Evolutionary conservation across 2,888 invertebrate species (phyloP), one percentile per base, ranked within the genome.

Genomic region (Buathra laborator): DNA sequence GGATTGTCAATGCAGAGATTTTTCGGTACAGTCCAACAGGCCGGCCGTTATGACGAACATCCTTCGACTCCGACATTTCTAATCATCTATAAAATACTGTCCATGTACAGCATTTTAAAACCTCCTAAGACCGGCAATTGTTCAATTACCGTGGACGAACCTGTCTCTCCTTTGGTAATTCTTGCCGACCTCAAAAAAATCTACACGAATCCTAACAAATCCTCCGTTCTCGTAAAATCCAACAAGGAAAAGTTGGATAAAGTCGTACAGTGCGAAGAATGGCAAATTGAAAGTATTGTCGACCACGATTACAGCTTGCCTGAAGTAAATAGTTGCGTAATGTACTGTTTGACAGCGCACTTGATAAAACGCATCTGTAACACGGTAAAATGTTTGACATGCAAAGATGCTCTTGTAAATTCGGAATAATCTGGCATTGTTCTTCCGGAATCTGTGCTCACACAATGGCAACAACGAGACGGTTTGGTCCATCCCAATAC

Each of bases 281-380:
- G 81, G 84, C 66, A 76, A 43, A 72, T 81, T 10, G 76, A 84
- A 59, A 76, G 72, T 7, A 29, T 77, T 53, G 44, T 71, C 2
- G 84, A 84, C 32, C 80, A 75, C 37, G 80, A 84, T 37, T 84
- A 84, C 19, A 51, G 44, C 16, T n/a, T 44, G 3, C 76, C 84
- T 12, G 67, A 46, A 59, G 75, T 84, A 14, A 66, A 29, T 64
- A 64, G 78, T 66, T 86, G 86, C 59, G 68, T 71, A 3, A 56
- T 76, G 24, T 85, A 85, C 72, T 86, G 68, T 16, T 44, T 86
- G 53, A 74, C 78, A 29, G 83, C 67, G 16, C 56, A 64, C 72
- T 29, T 85, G 12, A 74, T 67, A 14, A 29, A 80, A 43, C 24
- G 19, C 6, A 80, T 83, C 59, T 48, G 59, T n/a, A 83, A 80